Base-by-base conservation (phyloP, 2,113 vertebrate genomes). In the Empidonax alnorum region DNA sequence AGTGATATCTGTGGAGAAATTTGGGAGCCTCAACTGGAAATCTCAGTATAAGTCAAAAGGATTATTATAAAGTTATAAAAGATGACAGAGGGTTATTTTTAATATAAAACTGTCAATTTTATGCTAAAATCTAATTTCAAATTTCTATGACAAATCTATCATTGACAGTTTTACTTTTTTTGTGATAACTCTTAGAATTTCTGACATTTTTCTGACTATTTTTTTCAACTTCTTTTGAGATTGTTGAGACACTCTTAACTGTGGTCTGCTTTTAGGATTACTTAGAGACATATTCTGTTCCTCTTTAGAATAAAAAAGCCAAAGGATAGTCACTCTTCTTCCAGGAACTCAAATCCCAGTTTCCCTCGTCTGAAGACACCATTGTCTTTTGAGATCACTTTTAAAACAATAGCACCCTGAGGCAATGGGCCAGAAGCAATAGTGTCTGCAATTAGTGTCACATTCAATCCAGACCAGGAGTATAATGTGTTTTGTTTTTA, bases 181-280 rank as follows among this genome's bases (percentile, higher is more conserved):
- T 87, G 42, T 80, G 72, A 90, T 78, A 96, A 92, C 61, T 87
- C 77, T 84, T 39, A 93, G 61, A 95, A 75, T 92, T 93, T 95
- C 37, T 94, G 83, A 89, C 92, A 90, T 90, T 94, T 84, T 94
- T 96, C n/a, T 1, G 2, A 75, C 79, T 78, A 56, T 61, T 93
- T 93, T 95, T 91, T 87, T 24, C 52, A 65, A 72, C 59, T 89
- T 89, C 65, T 93, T 94, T 94, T 90, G 68, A 92, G 88, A 84
- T 68, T 84, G 20, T 46, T 92, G 65, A 93, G 76, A 68, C 73
- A 92, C 18, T 90, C 79, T 88, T 93, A 88, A 92, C 62, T 84
- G 23, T 82, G 68, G 61, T 93, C 76, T 96, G 49, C 67, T 93
- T 85, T 96, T 90, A 89, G 63, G 53, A 89, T 96, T 97, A 92